Evolutionary conservation across 2,888 invertebrate species (phyloP), one percentile per base, ranked within the genome.

Genomic region (Scaptomyza reducta): DNA sequence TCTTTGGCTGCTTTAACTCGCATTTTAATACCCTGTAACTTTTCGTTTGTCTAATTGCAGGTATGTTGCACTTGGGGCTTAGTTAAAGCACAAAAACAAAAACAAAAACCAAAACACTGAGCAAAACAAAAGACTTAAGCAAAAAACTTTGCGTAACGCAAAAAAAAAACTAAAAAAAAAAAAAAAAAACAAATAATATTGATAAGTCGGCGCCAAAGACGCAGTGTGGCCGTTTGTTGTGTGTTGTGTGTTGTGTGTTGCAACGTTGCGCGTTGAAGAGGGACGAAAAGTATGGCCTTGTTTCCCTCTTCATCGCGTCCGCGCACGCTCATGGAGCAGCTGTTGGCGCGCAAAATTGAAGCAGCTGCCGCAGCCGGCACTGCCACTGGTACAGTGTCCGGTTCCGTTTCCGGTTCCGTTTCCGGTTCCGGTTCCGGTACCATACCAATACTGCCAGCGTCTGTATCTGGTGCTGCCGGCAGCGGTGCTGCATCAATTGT

Each of bases 311-410:
- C 94, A 0, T 93, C 93, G n/a, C 92, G 94, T 53, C 95, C 95
- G n/a, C 93, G 95, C 74, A 94, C 95, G n/a, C 92, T 96, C 27
- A 96, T 96, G 96, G 96, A 96, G 90, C 94, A 95, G 65, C 92
- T 96, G 59, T 92, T 96, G 58, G 95, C 96, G 45, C 96, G 96
- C 6, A 96, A 96, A 91, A 96, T 96, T 94, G 96, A 96, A 87
- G 94, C 95, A 44, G 93, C 95, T 13, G 80, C 80, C 9, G 73
- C 90, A 14, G 90, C 89, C 29, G 92, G 92, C 16, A 93, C 93
- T 74, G 74, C 72, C 44, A 64, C 70, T n/a, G 40, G 40, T 10
- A n/a, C n/a, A n/a, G n/a, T n/a, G n/a, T 9, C 40, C 70, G 81
- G 90, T 73, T 75, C 87, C 16, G 79, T 78, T 88, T 9, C 40